Evolutionary conservation across 2,888 invertebrate genomes (phyloP).

Genomic region (Cheilosia grossa): DNA sequence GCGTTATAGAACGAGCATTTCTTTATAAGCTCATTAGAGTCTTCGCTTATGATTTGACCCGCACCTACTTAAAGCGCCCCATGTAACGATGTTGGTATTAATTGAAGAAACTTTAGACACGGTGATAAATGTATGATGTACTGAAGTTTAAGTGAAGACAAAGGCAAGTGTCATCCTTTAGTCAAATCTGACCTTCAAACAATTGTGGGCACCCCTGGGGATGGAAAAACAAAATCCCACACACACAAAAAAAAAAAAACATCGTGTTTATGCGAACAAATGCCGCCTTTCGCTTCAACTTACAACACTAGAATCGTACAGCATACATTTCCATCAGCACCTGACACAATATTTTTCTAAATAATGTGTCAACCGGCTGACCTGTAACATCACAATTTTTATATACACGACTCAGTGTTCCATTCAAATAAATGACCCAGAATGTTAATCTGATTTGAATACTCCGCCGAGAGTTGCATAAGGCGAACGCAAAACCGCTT

Average conservation of each 20-base stretch:
- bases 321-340: too few relatives aligned
- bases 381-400: conserved; percentile 1
- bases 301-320: too few relatives aligned
- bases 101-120: not conserved
- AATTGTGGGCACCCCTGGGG: too few relatives aligned
- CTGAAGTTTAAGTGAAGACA: too few relatives aligned
- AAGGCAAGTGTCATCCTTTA: too few relatives aligned
- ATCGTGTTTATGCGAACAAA: too few relatives aligned
- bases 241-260: too few relatives aligned
- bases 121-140: not conserved
- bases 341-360: too few relatives aligned
- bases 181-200: too few relatives aligned
- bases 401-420: not conserved
- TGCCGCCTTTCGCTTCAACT: too few relatives aligned
- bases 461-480: conserved; percentile 26
- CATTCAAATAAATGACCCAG: conserved; percentile 37
- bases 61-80: not conserved
- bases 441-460: conserved; percentile 19
- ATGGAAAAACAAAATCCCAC: too few relatives aligned
- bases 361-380: too few relatives aligned
- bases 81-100: not conserved
- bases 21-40: not conserved
- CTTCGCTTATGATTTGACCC: not conserved
- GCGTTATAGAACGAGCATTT: not conserved
- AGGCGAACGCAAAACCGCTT: conserved; percentile 43